phyloP scores from a whole-genome alignment of 1,140 invertebrate genomes.

The Mercenaria mercenaria region DNA sequence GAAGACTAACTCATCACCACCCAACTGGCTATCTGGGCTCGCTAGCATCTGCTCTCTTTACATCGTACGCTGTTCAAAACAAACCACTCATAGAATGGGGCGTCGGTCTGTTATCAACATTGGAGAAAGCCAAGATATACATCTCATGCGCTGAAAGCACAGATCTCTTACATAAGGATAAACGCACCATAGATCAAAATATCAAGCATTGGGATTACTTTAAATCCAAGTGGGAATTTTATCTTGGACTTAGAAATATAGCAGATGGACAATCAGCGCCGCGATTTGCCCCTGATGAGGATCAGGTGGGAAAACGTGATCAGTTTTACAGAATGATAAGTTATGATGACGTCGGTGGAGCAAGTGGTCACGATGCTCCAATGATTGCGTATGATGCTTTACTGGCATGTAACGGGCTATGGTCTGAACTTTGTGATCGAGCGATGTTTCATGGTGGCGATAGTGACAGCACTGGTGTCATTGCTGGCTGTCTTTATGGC shows the following conservation, averaged over 20 bases:
- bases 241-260: conserved; percentile 75
- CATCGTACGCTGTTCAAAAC: too few relatives aligned
- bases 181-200: conserved; percentile 78
- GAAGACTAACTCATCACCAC: too few relatives aligned
- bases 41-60: too few relatives aligned
- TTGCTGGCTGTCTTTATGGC: conserved; percentile 15
- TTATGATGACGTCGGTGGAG: conserved; percentile 22
- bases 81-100: too few relatives aligned
- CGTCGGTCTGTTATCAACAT: too few relatives aligned
- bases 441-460: conserved; percentile 34
- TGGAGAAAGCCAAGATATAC: conserved; percentile 80
- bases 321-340: conserved; percentile 76
- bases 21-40: too few relatives aligned
- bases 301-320: conserved; percentile 80
- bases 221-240: conserved; percentile 75
- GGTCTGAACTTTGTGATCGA: conserved; percentile 38
- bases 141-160: conserved; percentile 84
- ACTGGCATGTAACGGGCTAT: conserved; percentile 37
- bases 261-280: conserved; percentile 71
- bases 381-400: too few relatives aligned
- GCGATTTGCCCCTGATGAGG: conserved; percentile 78
- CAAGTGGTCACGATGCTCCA: conserved; percentile 53
- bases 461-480: conserved; percentile 37
- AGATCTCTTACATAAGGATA: conserved; percentile 82
- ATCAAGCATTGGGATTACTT: conserved; percentile 73